Percentiles rank a stretch among this genome's conserved stretches.
Evolutionary conservation across 1,140 invertebrate genomes (phyloP).

Genomic region (Alviniconcha marisindica): DNA sequence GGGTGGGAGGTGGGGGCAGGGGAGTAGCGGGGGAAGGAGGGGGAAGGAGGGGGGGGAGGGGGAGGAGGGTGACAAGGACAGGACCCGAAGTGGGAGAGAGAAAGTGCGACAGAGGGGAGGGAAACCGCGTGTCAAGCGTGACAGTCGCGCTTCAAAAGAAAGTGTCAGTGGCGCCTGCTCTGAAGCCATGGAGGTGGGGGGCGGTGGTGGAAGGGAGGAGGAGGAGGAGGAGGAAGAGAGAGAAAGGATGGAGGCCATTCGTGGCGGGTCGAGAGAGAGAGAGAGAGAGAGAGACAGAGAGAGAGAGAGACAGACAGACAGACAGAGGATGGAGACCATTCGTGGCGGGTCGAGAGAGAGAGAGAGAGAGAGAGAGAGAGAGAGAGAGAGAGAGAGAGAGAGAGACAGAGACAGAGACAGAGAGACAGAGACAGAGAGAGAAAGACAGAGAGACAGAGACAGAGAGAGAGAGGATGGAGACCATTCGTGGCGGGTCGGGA

Average conservation of each 20-base stretch:
- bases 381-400: constrained; percentile 12
- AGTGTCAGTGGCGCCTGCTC: too few relatives aligned
- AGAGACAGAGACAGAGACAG: background rate
- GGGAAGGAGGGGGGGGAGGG: too few relatives aligned
- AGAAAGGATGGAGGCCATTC: background rate
- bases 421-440: constrained; percentile 6
- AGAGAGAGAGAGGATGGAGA: background rate
- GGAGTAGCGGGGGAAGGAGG: too few relatives aligned
- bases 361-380: background rate
- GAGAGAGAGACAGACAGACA: background rate
- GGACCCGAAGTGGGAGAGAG: background rate
- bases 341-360: background rate
- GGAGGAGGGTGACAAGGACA: background rate
- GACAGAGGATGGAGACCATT: background rate
- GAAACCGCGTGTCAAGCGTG: too few relatives aligned
- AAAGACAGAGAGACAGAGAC: background rate
- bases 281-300: background rate
- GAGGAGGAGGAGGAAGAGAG: background rate
- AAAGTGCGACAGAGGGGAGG: background rate
- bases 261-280: background rate
- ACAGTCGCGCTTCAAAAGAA: too few relatives aligned
- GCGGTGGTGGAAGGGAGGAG: background rate
- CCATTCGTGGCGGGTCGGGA: too few relatives aligned
- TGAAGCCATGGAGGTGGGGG: too few relatives aligned
- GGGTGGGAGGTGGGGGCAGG: background rate